Base-by-base conservation (phyloP, 2,113 vertebrate genomes). In the Pyxicephalus adspersus region DNA sequence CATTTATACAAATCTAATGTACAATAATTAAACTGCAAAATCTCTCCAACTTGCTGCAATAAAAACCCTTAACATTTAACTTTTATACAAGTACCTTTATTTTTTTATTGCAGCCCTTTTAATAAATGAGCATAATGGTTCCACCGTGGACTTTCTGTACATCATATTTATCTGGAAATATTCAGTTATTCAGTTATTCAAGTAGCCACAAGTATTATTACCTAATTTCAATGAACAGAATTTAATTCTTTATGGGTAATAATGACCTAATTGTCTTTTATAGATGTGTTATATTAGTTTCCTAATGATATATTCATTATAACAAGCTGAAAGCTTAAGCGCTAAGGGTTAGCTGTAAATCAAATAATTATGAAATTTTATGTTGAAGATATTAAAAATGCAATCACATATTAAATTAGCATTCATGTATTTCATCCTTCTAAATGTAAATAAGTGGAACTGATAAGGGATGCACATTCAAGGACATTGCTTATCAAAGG, bases 1-100 rank as follows among this genome's bases (percentile, higher is more conserved):
- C 51, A 57, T 81, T 81, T 72, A 64, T 74, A 74, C 70, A 74
- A 74, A 81, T 81, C 18, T 74, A 81, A 81, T 45, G 54, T 79
- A 66, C 20, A 55, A 51, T 81, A 75, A 74, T 81, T 81, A 75
- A 81, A 75, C 34, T 74, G 60, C n/a, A 66, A 58, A 58, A 66
- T 20, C 22, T 65, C 45, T 22, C 66, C 65, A 22, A 57, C 23
- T 28, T 63, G 34, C 31, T 68, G 19, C 34, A 26, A 80, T 80
- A 63, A 72, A 70, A 74, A 65, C 19, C 23, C 15, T 17, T 28
- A 65, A 34, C 50, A 31, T 65, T 81, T 26, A 23, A 68, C 26
- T 60, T 79, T 79, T n/a, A 38, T 38, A 38, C 31, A 51, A 81
- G 70, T 28, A 58, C 60, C 55, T 63, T 64, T 71, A 28, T 52